Conservation (phyloP, 1,140 invertebrate genomes). For the Goniozus legneri region DNA sequence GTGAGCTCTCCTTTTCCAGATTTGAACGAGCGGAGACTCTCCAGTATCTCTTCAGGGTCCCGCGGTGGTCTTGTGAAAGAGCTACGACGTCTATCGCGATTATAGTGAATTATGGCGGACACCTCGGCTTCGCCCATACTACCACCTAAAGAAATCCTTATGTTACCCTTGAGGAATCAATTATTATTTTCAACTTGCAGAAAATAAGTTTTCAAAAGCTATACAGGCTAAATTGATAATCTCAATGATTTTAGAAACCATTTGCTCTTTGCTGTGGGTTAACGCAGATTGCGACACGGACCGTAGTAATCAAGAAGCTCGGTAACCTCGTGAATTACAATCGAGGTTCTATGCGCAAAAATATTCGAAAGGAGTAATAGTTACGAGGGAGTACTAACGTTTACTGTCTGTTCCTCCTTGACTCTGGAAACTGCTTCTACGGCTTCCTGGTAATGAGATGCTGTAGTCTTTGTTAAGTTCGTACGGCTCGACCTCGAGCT, state of each 20-base stretch:
- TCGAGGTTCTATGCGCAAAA: too few species aligned
- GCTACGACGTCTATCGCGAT: conserved; percentile 70
- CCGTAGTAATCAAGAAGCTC: too few species aligned
- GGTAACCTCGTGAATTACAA: too few species aligned
- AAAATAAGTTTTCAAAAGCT: neutral
- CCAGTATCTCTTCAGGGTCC: conserved; percentile 74
- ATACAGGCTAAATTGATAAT: too few species aligned
- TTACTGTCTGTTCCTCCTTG: conserved; percentile 47
- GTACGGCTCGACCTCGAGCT: conserved; percentile 79
- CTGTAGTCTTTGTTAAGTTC: conserved; percentile 82
- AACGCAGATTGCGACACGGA: too few species aligned
- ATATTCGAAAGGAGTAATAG: too few species aligned
- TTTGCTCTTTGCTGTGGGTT: too few species aligned
- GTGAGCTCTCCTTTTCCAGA: conserved; percentile 75
- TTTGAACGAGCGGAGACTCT: conserved; percentile 66
- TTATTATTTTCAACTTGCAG: neutral
- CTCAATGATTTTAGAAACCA: too few species aligned
- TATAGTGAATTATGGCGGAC: conserved; percentile 58
- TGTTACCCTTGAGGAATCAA: neutral
- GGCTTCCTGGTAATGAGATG: conserved; percentile 75
- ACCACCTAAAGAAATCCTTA: too few species aligned
- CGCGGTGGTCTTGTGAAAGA: conserved; percentile 67
- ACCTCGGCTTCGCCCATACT: conserved; percentile 53
- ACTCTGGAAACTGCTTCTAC: conserved; percentile 76
- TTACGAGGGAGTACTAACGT: too few species aligned